Conservation (phyloP, 2,797 vertebrate species). For the Peromyscus melanophrys region DNA sequence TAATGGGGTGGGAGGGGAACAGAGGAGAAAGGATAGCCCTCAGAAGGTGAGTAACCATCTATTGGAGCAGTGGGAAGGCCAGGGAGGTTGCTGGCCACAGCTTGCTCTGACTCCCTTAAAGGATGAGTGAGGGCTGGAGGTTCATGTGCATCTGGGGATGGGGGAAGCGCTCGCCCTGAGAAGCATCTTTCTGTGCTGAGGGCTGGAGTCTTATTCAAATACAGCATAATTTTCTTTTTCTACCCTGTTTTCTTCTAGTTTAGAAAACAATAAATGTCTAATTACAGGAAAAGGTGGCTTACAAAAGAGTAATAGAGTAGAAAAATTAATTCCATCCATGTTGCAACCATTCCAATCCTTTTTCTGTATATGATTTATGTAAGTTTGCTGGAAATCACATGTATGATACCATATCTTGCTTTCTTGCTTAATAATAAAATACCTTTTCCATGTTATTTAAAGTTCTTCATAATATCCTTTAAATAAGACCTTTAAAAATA, state of each 20-base stretch:
- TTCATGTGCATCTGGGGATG: background rate
- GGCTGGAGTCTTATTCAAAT: background rate
- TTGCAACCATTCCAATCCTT: background rate
- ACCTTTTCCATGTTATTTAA: slow-evolving; percentile 30
- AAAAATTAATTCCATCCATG: background rate
- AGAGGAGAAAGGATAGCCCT: background rate
- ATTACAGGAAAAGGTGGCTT: background rate
- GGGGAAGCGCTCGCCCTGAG: background rate
- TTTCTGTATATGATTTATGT: background rate
- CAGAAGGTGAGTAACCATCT: background rate
- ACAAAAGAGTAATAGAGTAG: background rate
- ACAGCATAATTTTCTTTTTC: too few relatives aligned
- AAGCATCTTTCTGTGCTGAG: background rate
- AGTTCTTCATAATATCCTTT: background rate
- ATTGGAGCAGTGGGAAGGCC: background rate
- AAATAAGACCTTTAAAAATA: slow-evolving; percentile 14
- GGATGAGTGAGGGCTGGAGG: rapidly evolving
- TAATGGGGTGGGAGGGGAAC: slow-evolving; percentile 60
- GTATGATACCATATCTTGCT: background rate
- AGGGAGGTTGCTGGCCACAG: background rate
- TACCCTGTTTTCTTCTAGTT: background rate
- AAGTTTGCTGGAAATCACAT: background rate
- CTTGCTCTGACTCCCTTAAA: background rate
- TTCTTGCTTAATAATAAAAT: slow-evolving; percentile 11
- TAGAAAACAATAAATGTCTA: slow-evolving; percentile 24